Conservation (phyloP, 2,888 invertebrate species). For the Philhelius pedissequus region DNA sequence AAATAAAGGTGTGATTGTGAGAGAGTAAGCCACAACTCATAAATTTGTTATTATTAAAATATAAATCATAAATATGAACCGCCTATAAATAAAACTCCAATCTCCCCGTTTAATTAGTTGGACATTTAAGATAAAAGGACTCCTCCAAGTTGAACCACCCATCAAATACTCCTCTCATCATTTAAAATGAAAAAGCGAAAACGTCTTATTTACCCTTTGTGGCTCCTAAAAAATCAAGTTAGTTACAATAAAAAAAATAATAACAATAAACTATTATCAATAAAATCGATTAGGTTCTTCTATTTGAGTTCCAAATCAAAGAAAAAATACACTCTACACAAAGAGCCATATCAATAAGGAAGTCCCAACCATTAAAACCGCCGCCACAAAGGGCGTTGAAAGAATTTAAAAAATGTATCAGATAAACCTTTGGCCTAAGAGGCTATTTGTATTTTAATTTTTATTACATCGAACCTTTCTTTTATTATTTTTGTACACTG, state of each 20-base stretch:
- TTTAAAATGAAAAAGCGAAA: not conserved
- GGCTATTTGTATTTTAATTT: constrained; percentile 8
- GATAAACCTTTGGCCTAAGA: not conserved
- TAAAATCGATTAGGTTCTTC: constrained; percentile 16
- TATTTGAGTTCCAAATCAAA: not conserved
- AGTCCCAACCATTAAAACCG: not conserved
- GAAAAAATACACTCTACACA: not conserved
- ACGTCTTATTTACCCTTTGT: constrained; percentile 6
- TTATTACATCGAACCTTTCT: not conserved
- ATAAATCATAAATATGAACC: not conserved
- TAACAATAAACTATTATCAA: constrained; percentile 15
- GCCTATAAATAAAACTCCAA: not conserved
- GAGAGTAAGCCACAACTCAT: too few species aligned
- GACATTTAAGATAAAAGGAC: not conserved
- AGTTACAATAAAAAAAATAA: not conserved
- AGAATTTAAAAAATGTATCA: not conserved
- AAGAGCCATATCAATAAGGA: not conserved
- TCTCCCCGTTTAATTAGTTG: not conserved
- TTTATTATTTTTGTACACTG: not conserved
- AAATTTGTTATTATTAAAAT: not conserved
- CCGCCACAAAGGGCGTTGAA: not conserved
- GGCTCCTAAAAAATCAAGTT: not conserved
- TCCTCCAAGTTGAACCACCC: not conserved
- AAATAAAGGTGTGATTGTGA: too few species aligned
- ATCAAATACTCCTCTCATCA: not conserved